Evolutionary conservation across 1,140 invertebrate species (phyloP).

Genomic region (Drosophila triauraria): DNA sequence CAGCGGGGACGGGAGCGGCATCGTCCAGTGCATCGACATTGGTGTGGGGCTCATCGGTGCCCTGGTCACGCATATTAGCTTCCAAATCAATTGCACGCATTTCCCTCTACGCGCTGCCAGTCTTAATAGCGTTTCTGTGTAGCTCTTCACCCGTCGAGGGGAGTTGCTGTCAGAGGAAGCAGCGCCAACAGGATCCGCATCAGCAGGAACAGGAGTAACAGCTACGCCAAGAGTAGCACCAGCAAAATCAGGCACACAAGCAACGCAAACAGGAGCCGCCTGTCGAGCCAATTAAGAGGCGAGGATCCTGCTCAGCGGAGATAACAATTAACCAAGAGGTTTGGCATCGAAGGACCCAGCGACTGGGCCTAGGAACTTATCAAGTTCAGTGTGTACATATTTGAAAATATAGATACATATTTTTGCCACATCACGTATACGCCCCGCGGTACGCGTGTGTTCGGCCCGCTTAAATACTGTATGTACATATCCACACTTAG

Average conservation of each 20-base stretch:
- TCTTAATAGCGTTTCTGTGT: conserved; percentile 83
- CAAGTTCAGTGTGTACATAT: conserved; percentile 65
- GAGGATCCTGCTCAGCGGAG: conserved; percentile 47
- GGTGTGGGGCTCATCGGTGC: conserved; percentile 39
- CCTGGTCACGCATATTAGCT: conserved; percentile 74
- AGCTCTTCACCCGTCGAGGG: conserved; percentile 36
- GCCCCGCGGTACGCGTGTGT: conserved; percentile 34
- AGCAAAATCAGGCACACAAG: conserved; percentile 21
- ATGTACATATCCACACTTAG: conserved; percentile 39
- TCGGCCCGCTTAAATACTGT: conserved; percentile 43
- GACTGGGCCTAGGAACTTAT: conserved; percentile 30
- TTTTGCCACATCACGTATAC: conserved; percentile 68
- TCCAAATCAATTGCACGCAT: conserved; percentile 77
- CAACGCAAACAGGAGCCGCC: conserved; percentile 27
- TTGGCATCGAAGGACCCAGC: conserved; percentile 37
- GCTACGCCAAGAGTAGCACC: conserved; percentile 26
- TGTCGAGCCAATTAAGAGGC: conserved; percentile 69
- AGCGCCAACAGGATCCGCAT: not conserved
- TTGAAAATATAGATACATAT: conserved; percentile 34
- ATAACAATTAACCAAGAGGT: conserved; percentile 77
- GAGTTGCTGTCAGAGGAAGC: conserved; percentile 17
- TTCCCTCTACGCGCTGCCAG: conserved; percentile 74
- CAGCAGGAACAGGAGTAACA: conserved; percentile 1
- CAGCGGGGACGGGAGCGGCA: conserved; percentile 46
- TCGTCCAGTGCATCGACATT: conserved; percentile 33